phyloP scores from a whole-genome alignment of 2,888 invertebrate genomes.

The Drosophila mimetica region DNA sequence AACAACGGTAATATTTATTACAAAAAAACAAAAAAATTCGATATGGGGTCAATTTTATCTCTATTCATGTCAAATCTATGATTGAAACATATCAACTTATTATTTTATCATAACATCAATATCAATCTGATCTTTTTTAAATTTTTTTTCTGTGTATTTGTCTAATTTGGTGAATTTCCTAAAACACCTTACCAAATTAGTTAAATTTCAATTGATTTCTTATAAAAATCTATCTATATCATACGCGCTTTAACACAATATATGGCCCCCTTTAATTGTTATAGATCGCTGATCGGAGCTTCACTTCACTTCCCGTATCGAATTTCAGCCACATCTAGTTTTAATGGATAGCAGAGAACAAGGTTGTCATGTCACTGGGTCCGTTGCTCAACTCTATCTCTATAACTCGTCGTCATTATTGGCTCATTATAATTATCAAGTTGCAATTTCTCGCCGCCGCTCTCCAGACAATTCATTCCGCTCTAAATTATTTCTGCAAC shows the following conservation, averaged over 20 bases:
- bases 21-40: no score
- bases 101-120: no score
- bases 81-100: no score
- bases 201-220: no score
- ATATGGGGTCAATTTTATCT: no score
- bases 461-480: conserved; percentile 60
- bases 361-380: conserved; percentile 35
- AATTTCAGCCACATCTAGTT: conserved; percentile 32
- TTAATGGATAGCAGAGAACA: conserved; percentile 30
- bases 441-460: conserved; percentile 33
- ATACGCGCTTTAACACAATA: not conserved
- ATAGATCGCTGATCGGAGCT: conserved; percentile 15
- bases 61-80: no score
- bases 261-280: conserved; percentile 4
- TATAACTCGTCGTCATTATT: conserved; percentile 36
- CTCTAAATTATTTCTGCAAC: conserved; percentile 47
- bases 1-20: no score
- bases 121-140: no score
- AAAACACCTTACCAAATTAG: no score
- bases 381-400: conserved; percentile 5
- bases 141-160: no score
- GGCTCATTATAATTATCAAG: conserved; percentile 50
- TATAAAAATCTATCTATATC: not conserved
- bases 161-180: no score
- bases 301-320: conserved; percentile 20